Evolutionary conservation across 2,888 invertebrate genomes (phyloP), one percentile per base, ranked within the genome.

Genomic region (Smittia aterrima): DNA sequence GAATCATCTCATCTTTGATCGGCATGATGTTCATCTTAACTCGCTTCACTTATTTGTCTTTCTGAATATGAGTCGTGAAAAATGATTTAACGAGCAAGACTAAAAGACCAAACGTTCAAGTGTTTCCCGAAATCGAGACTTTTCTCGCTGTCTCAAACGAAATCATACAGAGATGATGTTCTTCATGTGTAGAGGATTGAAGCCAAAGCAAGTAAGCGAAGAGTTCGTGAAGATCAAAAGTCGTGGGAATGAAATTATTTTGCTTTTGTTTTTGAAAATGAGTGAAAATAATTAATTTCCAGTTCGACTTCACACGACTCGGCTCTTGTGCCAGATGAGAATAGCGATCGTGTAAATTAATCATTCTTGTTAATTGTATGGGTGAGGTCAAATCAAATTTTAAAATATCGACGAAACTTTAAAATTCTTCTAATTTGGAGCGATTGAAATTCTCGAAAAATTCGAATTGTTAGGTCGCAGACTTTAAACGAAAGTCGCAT

Each of bases 141-240:
- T n/a, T n/a, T n/a, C n/a, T n/a, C n/a, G n/a, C n/a, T n/a, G n/a
- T n/a, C n/a, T n/a, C n/a, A 38, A 16, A 47, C 47, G 47, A 47
- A 47, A 47, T 47, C 47, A 11, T n/a, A n/a, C 16, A n/a, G 16
- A 47, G 47, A 47, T 11, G 47, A 47, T 47, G 47, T 32, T 3
- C 32, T 32, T 32, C 32, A 32, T 32, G 47, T 47, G 47, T 47
- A 2, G 47, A 47, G 47, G 47, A 11, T 47, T 16, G 47, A n/a
- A 47, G 47, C 16, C 16, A 16, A n/a, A 47, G 16, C 11, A 47
- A 11, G 1, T 11, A n/a, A n/a, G n/a, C n/a, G n/a, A n/a, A n/a
- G 16, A 47, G n/a, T 47, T 47, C 47, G 47, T 47, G 47, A 47
- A 47, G 67, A 67, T 67, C 67, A 67, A 67, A 67, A 47, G 47